phyloP scores from a whole-genome alignment of 2,797 vertebrate species.

The Myotis planiceps region DNA sequence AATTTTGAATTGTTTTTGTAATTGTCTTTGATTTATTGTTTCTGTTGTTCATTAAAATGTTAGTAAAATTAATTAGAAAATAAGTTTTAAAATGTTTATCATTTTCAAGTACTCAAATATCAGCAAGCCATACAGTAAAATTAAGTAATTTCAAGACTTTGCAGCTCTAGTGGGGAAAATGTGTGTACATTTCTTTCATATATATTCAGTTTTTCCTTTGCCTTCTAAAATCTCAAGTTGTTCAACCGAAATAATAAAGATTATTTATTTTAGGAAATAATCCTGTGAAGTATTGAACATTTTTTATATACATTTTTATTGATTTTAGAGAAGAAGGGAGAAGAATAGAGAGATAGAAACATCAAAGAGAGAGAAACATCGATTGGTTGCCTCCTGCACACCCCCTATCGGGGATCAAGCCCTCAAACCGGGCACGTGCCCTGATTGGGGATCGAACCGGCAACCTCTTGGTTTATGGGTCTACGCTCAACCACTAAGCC shows the following conservation, averaged over 20 bases:
- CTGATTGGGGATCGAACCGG: no score
- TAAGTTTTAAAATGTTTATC: constrained; percentile 49
- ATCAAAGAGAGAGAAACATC: no score
- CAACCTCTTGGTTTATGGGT: no score
- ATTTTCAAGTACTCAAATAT: constrained; percentile 26
- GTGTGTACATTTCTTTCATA: neutral
- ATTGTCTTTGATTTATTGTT: neutral
- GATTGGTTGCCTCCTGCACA: no score
- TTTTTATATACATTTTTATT: neutral
- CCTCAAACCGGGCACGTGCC: no score
- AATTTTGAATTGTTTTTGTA: constrained; percentile 9
- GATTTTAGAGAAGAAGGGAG: no score
- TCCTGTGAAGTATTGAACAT: constrained; percentile 16
- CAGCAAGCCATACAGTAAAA: constrained; percentile 3
- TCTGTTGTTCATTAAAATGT: constrained; percentile 1
- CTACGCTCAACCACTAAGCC: no score
- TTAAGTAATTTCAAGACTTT: constrained; percentile 28
- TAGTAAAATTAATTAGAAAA: constrained; percentile 44
- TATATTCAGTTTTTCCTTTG: neutral
- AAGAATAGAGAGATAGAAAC: no score
- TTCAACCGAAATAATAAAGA: neutral
- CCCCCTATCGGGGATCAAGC: no score
- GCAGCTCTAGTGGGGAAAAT: neutral
- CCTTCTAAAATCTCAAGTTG: neutral
- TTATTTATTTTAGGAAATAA: neutral